phyloP scores from a whole-genome alignment of 2,797 vertebrate species.

The Ammospiza maritima region DNA sequence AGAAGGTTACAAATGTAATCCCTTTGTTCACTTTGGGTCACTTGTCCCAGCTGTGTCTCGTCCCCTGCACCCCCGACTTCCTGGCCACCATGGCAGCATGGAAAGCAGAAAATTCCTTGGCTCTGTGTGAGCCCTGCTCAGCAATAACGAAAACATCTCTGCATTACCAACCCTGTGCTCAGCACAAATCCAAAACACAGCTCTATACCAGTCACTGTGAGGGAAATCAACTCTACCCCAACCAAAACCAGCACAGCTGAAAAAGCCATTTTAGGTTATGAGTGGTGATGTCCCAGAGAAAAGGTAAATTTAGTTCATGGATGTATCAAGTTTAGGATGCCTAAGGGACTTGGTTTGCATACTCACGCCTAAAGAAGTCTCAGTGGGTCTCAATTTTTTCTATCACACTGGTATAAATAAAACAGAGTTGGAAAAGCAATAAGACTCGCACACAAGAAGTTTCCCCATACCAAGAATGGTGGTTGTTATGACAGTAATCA shows the following conservation, averaged over 20 bases:
- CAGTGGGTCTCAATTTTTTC: neutral
- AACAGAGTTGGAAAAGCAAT: neutral
- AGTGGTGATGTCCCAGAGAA: neutral
- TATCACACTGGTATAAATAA: no score
- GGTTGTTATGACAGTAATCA: neutral
- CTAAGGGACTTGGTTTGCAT: neutral
- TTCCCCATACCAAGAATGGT: neutral
- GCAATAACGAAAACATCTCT: neutral
- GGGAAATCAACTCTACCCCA: neutral
- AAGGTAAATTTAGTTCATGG: neutral
- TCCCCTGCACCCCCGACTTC: rapidly evolving
- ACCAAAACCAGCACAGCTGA: neutral
- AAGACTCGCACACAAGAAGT: neutral
- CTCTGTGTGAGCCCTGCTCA: neutral
- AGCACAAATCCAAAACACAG: neutral
- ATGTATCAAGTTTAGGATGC: neutral
- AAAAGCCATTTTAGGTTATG: neutral
- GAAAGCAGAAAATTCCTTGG: neutral
- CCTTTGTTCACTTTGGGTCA: neutral
- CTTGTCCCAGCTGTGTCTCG: neutral
- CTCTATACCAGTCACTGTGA: rapidly evolving
- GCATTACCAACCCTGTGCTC: no score
- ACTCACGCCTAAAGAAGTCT: neutral
- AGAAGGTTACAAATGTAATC: neutral
- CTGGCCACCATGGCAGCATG: rapidly evolving